Percentiles rank a stretch among this genome's conserved stretches.
phyloP scores from a whole-genome alignment of 1,140 invertebrate genomes.

The Pseudomyrmex concolor region DNA sequence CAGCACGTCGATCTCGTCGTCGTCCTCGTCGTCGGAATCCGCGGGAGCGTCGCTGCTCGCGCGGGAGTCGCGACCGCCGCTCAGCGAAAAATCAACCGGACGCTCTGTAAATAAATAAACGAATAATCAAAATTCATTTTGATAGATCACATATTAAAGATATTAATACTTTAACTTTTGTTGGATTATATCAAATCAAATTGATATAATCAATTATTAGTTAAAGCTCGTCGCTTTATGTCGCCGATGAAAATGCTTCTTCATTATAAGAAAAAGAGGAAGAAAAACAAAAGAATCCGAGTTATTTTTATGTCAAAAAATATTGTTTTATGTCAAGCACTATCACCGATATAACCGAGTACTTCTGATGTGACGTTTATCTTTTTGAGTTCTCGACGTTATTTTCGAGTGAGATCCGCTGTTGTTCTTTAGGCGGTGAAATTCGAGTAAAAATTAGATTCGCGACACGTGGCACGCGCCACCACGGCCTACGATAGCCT shows the following conservation, averaged over 20 bases:
- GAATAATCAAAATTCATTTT: background rate
- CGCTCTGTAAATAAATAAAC: conserved; percentile 76
- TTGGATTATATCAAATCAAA: too few relatives aligned
- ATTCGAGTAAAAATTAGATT: conserved; percentile 27
- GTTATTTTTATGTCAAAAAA: too few relatives aligned
- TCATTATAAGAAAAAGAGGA: too few relatives aligned
- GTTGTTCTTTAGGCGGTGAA: background rate
- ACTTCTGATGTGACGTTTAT: too few relatives aligned
- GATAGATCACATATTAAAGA: too few relatives aligned
- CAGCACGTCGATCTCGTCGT: conserved; percentile 83
- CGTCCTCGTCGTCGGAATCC: conserved; percentile 82
- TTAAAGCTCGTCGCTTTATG: too few relatives aligned
- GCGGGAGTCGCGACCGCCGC: conserved; percentile 80
- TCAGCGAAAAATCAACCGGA: conserved; percentile 83
- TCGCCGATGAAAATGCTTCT: too few relatives aligned
- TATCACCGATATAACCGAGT: too few relatives aligned
- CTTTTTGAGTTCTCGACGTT: background rate
- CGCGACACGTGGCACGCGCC: conserved; percentile 22
- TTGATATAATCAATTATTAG: too few relatives aligned
- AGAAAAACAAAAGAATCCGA: too few relatives aligned
- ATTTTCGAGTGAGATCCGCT: background rate
- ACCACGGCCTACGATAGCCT: conserved; percentile 36
- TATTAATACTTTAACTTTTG: too few relatives aligned
- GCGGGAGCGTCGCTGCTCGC: conserved; percentile 80
- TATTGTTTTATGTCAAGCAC: too few relatives aligned